These are phyloP conservation scores for Enchytraeus crypticus DNA, from an alignment of 2,888 invertebrate genomes.

Conservation along the genomic window DNA sequence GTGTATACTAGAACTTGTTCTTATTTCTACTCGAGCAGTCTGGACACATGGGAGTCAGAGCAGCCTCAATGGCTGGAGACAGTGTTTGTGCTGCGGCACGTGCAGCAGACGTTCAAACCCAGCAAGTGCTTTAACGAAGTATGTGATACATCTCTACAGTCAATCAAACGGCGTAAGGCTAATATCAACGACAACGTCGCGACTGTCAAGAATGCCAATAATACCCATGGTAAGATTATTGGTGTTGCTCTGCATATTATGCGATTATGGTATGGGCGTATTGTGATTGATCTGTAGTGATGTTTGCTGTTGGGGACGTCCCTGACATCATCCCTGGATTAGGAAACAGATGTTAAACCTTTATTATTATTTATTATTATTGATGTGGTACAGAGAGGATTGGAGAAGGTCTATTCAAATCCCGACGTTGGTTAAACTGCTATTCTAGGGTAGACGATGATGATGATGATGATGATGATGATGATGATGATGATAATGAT, in stretches of 20 bases:
- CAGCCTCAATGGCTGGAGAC: slow-evolving; percentile 77
- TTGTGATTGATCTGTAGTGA: background rate
- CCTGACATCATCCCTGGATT: too few relatives aligned
- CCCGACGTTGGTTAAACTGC: too few relatives aligned
- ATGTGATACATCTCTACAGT: background rate
- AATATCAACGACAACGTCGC: background rate
- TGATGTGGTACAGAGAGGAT: too few relatives aligned
- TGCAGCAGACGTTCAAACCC: slow-evolving; percentile 34
- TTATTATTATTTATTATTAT: too few relatives aligned
- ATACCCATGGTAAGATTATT: background rate
- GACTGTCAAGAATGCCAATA: background rate
- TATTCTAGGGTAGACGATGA: too few relatives aligned
- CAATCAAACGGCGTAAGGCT: background rate
- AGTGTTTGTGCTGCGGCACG: slow-evolving; percentile 63
- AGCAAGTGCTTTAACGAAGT: slow-evolving; percentile 10
- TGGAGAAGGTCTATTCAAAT: too few relatives aligned
- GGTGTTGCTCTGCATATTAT: background rate
- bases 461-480: background rate
- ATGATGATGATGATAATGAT: background rate
- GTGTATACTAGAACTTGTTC: too few relatives aligned
- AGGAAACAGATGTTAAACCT: too few relatives aligned
- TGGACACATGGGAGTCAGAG: slow-evolving; percentile 52
- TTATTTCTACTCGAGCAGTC: too few relatives aligned
- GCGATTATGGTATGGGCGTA: background rate
- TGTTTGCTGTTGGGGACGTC: too few relatives aligned